Evolutionary conservation across 2,888 invertebrate genomes (phyloP), one percentile per base, ranked within the genome.

Genomic region (Apodemia duryi): DNA sequence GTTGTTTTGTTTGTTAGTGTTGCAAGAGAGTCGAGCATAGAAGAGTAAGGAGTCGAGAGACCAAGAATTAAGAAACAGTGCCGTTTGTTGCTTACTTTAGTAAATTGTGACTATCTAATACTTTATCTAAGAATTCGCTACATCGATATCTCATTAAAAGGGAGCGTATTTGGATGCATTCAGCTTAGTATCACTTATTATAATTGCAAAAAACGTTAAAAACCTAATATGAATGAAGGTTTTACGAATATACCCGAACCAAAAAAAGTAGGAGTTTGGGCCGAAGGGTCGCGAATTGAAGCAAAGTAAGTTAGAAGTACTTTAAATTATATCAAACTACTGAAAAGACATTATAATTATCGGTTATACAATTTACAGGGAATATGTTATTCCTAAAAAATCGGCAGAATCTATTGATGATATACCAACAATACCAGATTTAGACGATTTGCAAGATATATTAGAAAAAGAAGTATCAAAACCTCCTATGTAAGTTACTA

Each of bases 351-450:
- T 35, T 35, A 35, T 35, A 35, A 46, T 21, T 6, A 51, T 21
- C 21, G 21, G 1, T 51, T 51, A 7, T 0, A n/a, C 62, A 65
- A 52, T 63, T 81, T 83, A 65, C 73, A 92, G 92, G 69, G 91
- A 91, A 74, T 84, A 81, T 65, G 75, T 88, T 32, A 85, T 92
- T 67, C 91, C 92, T 1, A 88, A 85, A 66, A 90, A 86, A 69
- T 84, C 86, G 0, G 83, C 86, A 1, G 89, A 89, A 54, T 86
- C 86, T 2, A 80, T 84, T 68, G 90, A 91, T 69, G 92, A 92
- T 67, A 92, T 92, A 64, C 92, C 92, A 10, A 92, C 92, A 1
- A 88, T 92, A 74, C 92, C 92, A 9, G 92, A 92, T 70, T 72
- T 91, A 52, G 92, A 92, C 69, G 92, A 92, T 61, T 76, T 91